Evolutionary conservation across 2,797 vertebrate genomes (phyloP), one percentile per base, ranked within the genome.

Genomic region (Lophotriccus pileatus): DNA sequence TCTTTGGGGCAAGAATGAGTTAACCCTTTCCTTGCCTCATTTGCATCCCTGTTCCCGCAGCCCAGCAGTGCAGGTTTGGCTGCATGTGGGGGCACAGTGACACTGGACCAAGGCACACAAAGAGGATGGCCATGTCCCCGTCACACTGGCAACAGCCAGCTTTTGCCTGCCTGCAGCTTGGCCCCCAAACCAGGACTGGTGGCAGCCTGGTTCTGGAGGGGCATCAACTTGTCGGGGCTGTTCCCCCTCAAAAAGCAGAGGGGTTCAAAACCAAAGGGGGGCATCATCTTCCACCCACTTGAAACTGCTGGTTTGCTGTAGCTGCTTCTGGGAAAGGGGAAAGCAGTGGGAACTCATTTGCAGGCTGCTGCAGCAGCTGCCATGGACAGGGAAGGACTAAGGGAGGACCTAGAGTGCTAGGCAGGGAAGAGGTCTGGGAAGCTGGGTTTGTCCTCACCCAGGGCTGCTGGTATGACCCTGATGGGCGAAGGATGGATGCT

Each of bases 1-100:
- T 95, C 49, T 91, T 74, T 72, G 53, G 90, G 93, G 76, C 84
- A 76, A 93, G 75, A 56, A 62, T 0, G 76, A 78, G 60, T 91
- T 76, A 83, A 60, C 43, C 68, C 60, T 85, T 89, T 93, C 53
- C 86, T 95, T 60, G 72, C 73, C n/a, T 80, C 34, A n/a, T 9
- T 55, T 39, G 14, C 20, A 59, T 25, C n/a, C 10, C 32, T 60
- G n/a, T 11, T 85, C 34, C 50, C 46, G 58, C 50, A 83, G 68
- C 30, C 39, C 32, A 50, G 69, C 10, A 5, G 21, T 0, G 3
- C 0, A 5, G n/a, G 23, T 75, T 79, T 75, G 53, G 36, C 47
- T 44, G n/a, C 3, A 1, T 18, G 20, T 1, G 6, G 44, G 41
- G 70, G 27, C 36, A 50, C 1, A 1, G 32, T 13, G 34, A 25